Base-by-base conservation (phyloP, 2,113 vertebrate species). In the Eptesicus fuscus region DNA sequence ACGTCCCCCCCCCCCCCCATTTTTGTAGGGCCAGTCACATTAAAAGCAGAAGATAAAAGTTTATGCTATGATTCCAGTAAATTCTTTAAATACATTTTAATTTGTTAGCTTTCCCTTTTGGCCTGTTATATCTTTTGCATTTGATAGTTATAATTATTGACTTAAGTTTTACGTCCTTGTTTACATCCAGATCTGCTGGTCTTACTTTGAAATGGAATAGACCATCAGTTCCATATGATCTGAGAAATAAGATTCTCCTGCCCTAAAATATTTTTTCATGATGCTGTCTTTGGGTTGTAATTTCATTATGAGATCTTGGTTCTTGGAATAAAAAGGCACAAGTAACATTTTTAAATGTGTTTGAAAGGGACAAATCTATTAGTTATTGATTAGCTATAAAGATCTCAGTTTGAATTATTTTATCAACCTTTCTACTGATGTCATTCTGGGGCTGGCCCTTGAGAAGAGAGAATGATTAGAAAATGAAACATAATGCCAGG, bases 391-490 rank as follows among this genome's bases (percentile, higher is more conserved):
- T 44, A 94, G 30, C 40, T 79, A 16, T 85, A 92, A 83, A 87
- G 59, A 94, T 79, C 51, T 92, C 74, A 92, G 25, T 82, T 47
- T 82, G 47, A 93, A 86, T 86, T 76, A 67, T 70, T 69, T 86
- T 69, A 61, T 89, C 70, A 82, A 1, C 56, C 90, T 92, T 95
- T 95, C 28, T 87, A 32, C 32, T 90, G 65, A 53, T 65, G 56
- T 28, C 25, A 69, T 91, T 92, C 35, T 94, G 22, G 69, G 28
- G 90, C 2, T 83, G 63, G 20, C 16, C 53, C 25, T 28, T n/a
- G 30, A 78, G 53, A 82, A 78, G 42, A 40, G 49, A 76, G 17
- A 65, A 47, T 56, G 44, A 90, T 63, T 84, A 88, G 77, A 47
- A 93, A 88, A 71, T 84, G 42, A 90, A 79, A 30, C 25, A 51